Base-by-base conservation (phyloP, 1,140 invertebrate species). In the Conopomorpha cramerella region DNA sequence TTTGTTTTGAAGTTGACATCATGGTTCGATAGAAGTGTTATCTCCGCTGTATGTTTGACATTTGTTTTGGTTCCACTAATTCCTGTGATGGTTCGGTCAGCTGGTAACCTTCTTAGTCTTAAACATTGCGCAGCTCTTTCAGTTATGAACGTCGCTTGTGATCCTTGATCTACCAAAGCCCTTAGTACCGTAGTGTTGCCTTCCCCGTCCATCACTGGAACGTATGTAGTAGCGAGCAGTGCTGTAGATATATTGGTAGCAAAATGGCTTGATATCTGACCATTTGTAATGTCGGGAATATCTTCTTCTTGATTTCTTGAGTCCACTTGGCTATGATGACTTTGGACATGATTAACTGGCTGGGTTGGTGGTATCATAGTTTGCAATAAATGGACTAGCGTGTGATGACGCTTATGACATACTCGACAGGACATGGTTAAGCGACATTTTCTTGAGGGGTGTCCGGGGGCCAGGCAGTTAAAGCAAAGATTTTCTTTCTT, bases 361-460 rank as follows among this genome's bases (percentile, higher is more conserved):
- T 35, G 26, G 6, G 17, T 18, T 17, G 17, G 4, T 2, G 40
- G 1, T 29, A 16, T 15, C 16, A 16, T 16, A n/a, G 35, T 16
- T 14, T 33, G 41, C 2, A 34, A 26, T 36, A 41, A 27, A 39
- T 55, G 53, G 27, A 55, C 35, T 14, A 55, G 36, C 30, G 48
- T 33, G 30, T 57, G 54, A 40, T 57, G 50, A 41, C 51, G 47
- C 19, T 38, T 45, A 19, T 43, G 38, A 26, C 50, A 57, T 32
- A 53, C 26, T 16, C 45, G 34, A 30, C 53, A 56, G 10, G 41
- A 38, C 18, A 31, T 39, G 36, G 45, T 39, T 28, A 47, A 12
- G 11, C 46, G 39, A 47, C 53, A 56, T 14, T 42, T 40, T 7
- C 14, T 29, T 23, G 36, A 47, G 30, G 45, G 40, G 39, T 58